Percentiles rank a stretch among this genome's conserved stretches.
Conservation (phyloP, 2,888 invertebrate genomes). For the Hanleya hanleyi region DNA sequence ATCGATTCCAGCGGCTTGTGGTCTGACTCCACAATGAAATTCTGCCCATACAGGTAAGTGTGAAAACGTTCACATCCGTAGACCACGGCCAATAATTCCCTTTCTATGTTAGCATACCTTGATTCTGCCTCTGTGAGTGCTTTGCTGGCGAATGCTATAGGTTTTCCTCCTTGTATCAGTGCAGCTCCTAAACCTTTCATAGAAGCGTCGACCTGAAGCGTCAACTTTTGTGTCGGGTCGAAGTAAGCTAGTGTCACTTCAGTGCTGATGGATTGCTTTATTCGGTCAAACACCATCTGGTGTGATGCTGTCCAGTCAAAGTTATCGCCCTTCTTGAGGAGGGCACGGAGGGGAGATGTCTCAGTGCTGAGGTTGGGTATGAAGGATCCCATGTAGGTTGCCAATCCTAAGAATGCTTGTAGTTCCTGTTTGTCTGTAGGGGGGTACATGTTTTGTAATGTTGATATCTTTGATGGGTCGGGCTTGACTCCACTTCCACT, state of each 20-base stretch:
- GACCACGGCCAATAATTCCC: conserved; percentile 36
- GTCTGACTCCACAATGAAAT: conserved; percentile 21
- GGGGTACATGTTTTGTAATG: conserved; percentile 19
- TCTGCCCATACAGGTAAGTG: conserved; percentile 26
- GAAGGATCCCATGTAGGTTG: too few relatives aligned
- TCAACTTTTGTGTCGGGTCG: conserved; percentile 9
- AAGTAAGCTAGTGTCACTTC: conserved; percentile 18
- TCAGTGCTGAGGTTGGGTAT: conserved; percentile 17
- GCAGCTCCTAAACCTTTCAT: conserved; percentile 30
- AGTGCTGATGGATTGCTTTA: conserved; percentile 13
- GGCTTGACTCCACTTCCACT: conserved; percentile 27
- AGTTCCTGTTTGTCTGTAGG: conserved; percentile 25
- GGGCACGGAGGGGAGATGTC: conserved; percentile 20
- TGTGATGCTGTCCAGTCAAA: conserved; percentile 32
- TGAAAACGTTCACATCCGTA: conserved; percentile 31
- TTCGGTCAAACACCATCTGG: too few relatives aligned
- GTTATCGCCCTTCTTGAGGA: conserved; percentile 16
- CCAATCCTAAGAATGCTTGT: conserved; percentile 32
- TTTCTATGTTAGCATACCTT: conserved; percentile 32
- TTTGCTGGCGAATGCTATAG: conserved; percentile 30
- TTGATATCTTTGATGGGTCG: conserved; percentile 27
- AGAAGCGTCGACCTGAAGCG: conserved; percentile 22
- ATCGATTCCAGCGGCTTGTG: conserved; percentile 36
- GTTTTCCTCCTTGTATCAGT: conserved; percentile 25
- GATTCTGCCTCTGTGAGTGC: conserved; percentile 21